Evolutionary conservation across 2,888 invertebrate genomes (phyloP).

Genomic region (Hirtodrosophila trivittata): DNA sequence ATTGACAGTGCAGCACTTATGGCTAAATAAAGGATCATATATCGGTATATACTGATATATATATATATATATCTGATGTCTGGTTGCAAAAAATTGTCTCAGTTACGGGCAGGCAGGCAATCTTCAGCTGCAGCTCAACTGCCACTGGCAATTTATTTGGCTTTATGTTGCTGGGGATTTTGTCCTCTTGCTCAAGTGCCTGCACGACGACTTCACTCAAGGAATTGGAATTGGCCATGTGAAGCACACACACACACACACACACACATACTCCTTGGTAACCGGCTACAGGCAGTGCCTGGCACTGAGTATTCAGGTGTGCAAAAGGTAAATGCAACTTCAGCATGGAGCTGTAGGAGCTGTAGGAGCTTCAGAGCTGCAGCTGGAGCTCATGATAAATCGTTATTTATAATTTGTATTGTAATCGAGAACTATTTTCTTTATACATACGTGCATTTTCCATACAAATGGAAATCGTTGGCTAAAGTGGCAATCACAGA

Average conservation of each 20-base stretch:
- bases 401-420: slow-evolving; percentile 77
- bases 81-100: slow-evolving; percentile 51
- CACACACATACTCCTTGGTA: not conserved
- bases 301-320: slow-evolving; percentile 67
- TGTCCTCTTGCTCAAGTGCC: slow-evolving; percentile 27
- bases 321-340: slow-evolving; percentile 63
- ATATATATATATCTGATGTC: slow-evolving; percentile 14
- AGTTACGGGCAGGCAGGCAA: slow-evolving; percentile 31
- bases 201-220: slow-evolving; percentile 20
- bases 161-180: slow-evolving; percentile 37
- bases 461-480: slow-evolving; percentile 35
- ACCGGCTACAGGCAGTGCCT: slow-evolving; percentile 2
- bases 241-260: slow-evolving; percentile 14
- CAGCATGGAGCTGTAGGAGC: slow-evolving; percentile 33
- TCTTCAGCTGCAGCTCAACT: slow-evolving; percentile 17
- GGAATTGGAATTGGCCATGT: slow-evolving; percentile 41
- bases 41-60: slow-evolving; percentile 10
- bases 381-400: slow-evolving; percentile 69
- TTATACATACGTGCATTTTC: slow-evolving; percentile 8
- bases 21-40: slow-evolving; percentile 8
- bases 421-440: slow-evolving; percentile 54
- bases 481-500: slow-evolving; percentile 51
- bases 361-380: slow-evolving; percentile 43
- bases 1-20: slow-evolving; percentile 32
- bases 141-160: slow-evolving; percentile 70